A percentile compares a stretch with the other conserved stretches of the same genome.
These are phyloP conservation scores for Platyscapa corneri DNA, from an alignment of 1,140 invertebrate species.

Conservation along the genomic window DNA sequence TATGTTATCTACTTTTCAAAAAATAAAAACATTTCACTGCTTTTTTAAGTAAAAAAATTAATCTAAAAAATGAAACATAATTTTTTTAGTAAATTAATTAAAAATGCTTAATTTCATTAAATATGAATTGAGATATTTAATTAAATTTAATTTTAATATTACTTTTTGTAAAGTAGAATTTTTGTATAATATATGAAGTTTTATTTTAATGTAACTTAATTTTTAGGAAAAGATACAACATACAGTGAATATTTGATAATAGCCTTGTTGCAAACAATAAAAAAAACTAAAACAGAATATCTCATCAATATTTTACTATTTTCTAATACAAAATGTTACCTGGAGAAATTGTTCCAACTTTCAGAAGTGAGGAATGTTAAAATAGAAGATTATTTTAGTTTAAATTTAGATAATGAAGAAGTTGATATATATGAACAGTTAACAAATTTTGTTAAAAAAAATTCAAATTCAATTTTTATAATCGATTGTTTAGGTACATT, in stretches of 20 bases:
- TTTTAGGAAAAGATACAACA: slow-evolving; percentile 61
- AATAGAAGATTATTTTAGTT: slow-evolving; percentile 66
- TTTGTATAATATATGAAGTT: too few relatives aligned
- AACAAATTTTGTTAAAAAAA: slow-evolving; percentile 50
- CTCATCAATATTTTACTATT: slow-evolving; percentile 63
- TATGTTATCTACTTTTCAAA: neutral
- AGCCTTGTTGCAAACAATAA: slow-evolving; percentile 66
- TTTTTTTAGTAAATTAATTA: too few relatives aligned
- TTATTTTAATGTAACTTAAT: slow-evolving; percentile 16
- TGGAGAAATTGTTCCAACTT: slow-evolving; percentile 53
- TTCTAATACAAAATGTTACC: slow-evolving; percentile 58
- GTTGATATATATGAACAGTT: slow-evolving; percentile 58
- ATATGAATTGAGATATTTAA: too few relatives aligned
- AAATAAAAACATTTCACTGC: too few relatives aligned
- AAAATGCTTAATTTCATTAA: too few relatives aligned
- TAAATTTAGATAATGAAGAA: slow-evolving; percentile 57
- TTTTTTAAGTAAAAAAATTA: too few relatives aligned
- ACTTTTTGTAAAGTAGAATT: too few relatives aligned
- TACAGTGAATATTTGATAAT: slow-evolving; percentile 61
- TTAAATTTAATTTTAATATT: too few relatives aligned
- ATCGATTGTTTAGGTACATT: slow-evolving; percentile 69
- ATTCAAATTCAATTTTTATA: slow-evolving; percentile 59
- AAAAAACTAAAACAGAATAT: slow-evolving; percentile 52
- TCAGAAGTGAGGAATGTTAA: slow-evolving; percentile 58
- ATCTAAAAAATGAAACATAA: too few relatives aligned